A percentile compares a stretch with the other conserved stretches of the same genome.
Evolutionary conservation across 1,140 invertebrate species (phyloP).

Genomic region (Nasonia vitripennis): DNA sequence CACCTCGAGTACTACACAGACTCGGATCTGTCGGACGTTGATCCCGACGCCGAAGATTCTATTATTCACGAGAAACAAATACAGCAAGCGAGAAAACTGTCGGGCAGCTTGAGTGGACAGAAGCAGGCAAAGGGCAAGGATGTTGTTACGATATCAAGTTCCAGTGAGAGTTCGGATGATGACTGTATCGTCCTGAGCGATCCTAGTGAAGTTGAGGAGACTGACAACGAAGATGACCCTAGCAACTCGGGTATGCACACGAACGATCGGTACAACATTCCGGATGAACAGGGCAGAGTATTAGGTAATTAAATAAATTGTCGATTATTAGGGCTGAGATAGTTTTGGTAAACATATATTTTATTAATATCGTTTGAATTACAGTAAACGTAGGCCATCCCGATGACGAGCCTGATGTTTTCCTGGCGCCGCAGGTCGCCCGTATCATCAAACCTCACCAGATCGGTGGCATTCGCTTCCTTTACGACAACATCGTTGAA

Average conservation of each 20-base stretch:
- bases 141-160: conserved; percentile 81
- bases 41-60: conserved; percentile 60
- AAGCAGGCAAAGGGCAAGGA: conserved; percentile 73
- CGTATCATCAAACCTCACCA: conserved; percentile 96
- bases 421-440: conserved; percentile 93
- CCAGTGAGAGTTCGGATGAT: conserved; percentile 82
- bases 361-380: neutral
- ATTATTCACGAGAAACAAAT: conserved; percentile 64
- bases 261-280: conserved; percentile 93
- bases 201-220: conserved; percentile 79
- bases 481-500: conserved; percentile 98
- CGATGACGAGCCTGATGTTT: conserved; percentile 93
- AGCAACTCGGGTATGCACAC: conserved; percentile 86
- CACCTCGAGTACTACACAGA: conserved; percentile 70
- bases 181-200: conserved; percentile 88
- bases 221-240: conserved; percentile 80
- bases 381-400: conserved; percentile 96
- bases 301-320: conserved; percentile 67
- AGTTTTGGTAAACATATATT: neutral
- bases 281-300: conserved; percentile 93
- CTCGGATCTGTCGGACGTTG: conserved; percentile 69
- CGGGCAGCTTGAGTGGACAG: conserved; percentile 60
- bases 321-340: neutral
- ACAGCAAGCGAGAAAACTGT: conserved; percentile 63
- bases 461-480: conserved; percentile 96